Base-by-base conservation (phyloP, 2,797 vertebrate genomes). In the Phoxinus dragarum region DNA sequence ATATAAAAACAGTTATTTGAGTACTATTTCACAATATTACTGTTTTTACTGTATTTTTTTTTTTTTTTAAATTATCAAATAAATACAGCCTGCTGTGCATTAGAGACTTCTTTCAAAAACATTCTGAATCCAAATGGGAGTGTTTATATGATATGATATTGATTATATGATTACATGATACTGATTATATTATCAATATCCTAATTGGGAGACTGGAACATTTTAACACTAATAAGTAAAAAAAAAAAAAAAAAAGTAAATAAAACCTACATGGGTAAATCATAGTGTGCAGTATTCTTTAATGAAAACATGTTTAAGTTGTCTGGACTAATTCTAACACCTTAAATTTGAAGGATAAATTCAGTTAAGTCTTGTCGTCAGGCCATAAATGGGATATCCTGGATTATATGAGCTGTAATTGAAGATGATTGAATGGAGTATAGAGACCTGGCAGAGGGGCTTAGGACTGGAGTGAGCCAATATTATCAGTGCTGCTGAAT, bases 351-450 rank as follows among this genome's bases (percentile, higher is more conserved):
- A 66, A 34, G n/a, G 27, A 86, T 40, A 74, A 52, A 86, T 52
- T 52, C 34, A 42, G 44, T 74, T 38, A 52, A 66, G 23, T 56
- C 61, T 68, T 61, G 79, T 47, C 44, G 38, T 74, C 71, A 68
- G 49, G 44, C 17, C 52, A 44, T 56, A 40, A 68, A 85, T 27
- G 67, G 54, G 44, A 84, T 86, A 77, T 77, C 59, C 52, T 71
- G 64, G 42, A 86, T 86, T 52, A 47, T 19, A 36, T 76, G 21
- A 47, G 47, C 40, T 83, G 34, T 84, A 82, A 86, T 72, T 81
- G 82, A 80, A 77, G 49, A 11, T 40, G 36, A 69, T 74, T 74
- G 49, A 78, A 68, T 76, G 59, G 27, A 31, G 73, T 68, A 68
- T 54, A 76, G 23, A 21, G 61, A 52, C 36, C 54, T 82, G 69